Conservation (phyloP, 1,140 invertebrate genomes). For the Thaumatotibia leucotreta region DNA sequence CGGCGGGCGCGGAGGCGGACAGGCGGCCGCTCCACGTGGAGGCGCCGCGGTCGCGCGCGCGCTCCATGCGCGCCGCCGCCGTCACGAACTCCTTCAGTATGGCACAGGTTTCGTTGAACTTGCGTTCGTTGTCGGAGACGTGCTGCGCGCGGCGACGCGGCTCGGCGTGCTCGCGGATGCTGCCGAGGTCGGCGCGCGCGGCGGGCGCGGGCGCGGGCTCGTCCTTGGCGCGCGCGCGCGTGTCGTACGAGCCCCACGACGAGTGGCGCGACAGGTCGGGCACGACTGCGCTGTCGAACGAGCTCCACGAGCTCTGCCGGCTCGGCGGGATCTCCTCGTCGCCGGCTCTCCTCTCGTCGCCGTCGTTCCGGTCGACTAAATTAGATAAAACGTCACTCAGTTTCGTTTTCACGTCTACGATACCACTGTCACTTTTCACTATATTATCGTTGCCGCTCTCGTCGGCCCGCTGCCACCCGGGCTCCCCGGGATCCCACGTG, state of each 20-base stretch:
- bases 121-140: conserved; percentile 52
- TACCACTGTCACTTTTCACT: conserved; percentile 76
- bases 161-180: conserved; percentile 63
- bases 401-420: conserved; percentile 65
- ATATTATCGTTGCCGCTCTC: conserved; percentile 61
- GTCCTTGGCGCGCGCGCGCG: conserved; percentile 58
- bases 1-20: conserved; percentile 80
- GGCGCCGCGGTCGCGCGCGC: conserved; percentile 41
- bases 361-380: conserved; percentile 83
- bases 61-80: conserved; percentile 44
- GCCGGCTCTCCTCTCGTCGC: conserved; percentile 80
- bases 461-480: conserved; percentile 34
- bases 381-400: conserved; percentile 82
- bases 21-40: conserved; percentile 70
- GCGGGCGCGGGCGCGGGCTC: conserved; percentile 33
- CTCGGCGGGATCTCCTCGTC: conserved; percentile 73
- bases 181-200: conserved; percentile 52
- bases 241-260: conserved; percentile 88
- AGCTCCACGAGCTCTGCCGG: conserved; percentile 88
- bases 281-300: conserved; percentile 86
- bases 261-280: conserved; percentile 86
- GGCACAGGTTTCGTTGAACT: conserved; percentile 70
- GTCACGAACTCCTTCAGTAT: conserved; percentile 65
- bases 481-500: conserved; percentile 80
- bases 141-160: conserved; percentile 27